phyloP scores from a whole-genome alignment of 2,888 invertebrate species.

The Allophyes oxyacanthae region DNA sequence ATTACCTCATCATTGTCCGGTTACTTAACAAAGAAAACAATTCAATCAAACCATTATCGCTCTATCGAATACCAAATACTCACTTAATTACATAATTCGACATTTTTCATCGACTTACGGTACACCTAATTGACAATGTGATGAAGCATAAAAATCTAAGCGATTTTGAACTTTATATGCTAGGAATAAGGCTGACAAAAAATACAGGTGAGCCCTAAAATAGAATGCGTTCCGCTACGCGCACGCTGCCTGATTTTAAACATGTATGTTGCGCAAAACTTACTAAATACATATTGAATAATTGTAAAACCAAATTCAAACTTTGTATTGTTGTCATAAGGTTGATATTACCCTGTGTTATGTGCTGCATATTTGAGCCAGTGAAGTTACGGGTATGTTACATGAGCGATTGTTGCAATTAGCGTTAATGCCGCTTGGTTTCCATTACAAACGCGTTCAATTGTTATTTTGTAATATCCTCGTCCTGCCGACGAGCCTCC shows the following conservation, averaged over 20 bases:
- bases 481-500: slow-evolving; percentile 46
- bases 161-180: slow-evolving; percentile 28
- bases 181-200: slow-evolving; percentile 29
- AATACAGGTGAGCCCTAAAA: slow-evolving; percentile 50
- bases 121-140: slow-evolving; percentile 39
- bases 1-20: slow-evolving; percentile 46
- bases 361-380: slow-evolving; percentile 34
- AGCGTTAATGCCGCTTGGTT: slow-evolving; percentile 63
- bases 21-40: slow-evolving; percentile 42
- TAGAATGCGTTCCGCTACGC: slow-evolving; percentile 66
- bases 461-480: slow-evolving; percentile 74
- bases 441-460: slow-evolving; percentile 70
- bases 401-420: slow-evolving; percentile 66
- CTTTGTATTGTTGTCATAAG: slow-evolving; percentile 34
- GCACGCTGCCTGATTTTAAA: slow-evolving; percentile 59
- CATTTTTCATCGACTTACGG: slow-evolving; percentile 39
- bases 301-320: slow-evolving; percentile 27
- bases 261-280: slow-evolving; percentile 63
- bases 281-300: slow-evolving; percentile 52
- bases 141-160: slow-evolving; percentile 4
- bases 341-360: slow-evolving; percentile 24
- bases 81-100: slow-evolving; percentile 47
- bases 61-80: slow-evolving; percentile 26
- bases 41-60: slow-evolving; percentile 40
- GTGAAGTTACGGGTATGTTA: slow-evolving; percentile 60